A percentile compares a stretch with the other conserved stretches of the same genome.
These are phyloP conservation scores for Prunella strophiata DNA, from an alignment of 2,797 vertebrate species.

Conservation along the genomic window DNA sequence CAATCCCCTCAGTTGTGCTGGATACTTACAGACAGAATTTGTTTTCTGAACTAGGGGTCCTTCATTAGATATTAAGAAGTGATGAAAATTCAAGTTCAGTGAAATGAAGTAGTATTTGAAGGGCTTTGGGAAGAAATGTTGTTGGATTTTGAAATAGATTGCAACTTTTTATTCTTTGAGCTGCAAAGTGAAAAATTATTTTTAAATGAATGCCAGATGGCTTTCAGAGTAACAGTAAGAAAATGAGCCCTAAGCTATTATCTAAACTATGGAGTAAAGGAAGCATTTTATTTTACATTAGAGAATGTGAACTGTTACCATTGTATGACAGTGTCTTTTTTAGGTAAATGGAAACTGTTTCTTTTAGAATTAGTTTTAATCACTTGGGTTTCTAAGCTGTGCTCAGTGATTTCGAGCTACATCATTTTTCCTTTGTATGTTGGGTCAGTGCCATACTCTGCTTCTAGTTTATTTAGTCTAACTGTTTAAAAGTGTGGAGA, in stretches of 20 bases:
- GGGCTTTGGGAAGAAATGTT: neutral
- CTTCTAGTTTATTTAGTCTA: neutral
- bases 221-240: constrained; percentile 35
- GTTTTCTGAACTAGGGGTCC: neutral
- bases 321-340: constrained; percentile 12
- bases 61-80: neutral
- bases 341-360: constrained; percentile 7
- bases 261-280: constrained; percentile 17
- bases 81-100: neutral
- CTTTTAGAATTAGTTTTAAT: constrained; percentile 56
- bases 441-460: neutral
- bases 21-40: neutral
- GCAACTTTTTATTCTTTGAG: constrained; percentile 31
- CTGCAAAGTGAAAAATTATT: constrained; percentile 23
- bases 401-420: neutral
- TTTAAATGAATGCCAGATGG: constrained; percentile 56
- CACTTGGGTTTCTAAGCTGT: neutral
- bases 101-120: neutral
- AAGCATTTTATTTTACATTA: constrained; percentile 50
- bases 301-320: neutral
- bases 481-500: neutral
- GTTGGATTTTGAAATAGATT: constrained; percentile 26
- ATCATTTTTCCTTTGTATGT: neutral
- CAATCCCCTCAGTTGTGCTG: neutral
- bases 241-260: constrained; percentile 33